A percentile compares a stretch with the other conserved stretches of the same genome.
Evolutionary conservation across 2,113 vertebrate genomes (phyloP).

Genomic region (Laticauda colubrina): DNA sequence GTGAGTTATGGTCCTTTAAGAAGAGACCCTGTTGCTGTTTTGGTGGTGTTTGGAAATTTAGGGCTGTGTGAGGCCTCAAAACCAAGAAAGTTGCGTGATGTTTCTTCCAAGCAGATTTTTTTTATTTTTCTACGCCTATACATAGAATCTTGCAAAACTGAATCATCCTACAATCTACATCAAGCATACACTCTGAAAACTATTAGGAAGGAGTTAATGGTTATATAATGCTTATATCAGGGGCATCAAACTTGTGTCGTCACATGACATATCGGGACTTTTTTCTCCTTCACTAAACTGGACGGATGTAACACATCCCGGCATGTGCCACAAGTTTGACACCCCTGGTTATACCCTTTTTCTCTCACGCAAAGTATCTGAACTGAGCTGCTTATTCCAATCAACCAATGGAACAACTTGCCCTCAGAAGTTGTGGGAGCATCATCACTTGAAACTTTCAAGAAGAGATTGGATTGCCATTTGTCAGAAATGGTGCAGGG

Average conservation of each 20-base stretch:
- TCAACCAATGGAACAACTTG: too few species aligned
- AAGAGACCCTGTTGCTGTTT: neutral
- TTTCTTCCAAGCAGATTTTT: neutral
- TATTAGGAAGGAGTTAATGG: neutral
- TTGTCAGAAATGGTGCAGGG: too few species aligned
- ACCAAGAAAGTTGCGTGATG: neutral
- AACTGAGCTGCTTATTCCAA: neutral
- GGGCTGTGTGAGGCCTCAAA: neutral
- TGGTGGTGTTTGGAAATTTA: neutral
- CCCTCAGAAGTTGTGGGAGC: too few species aligned
- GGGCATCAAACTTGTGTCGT: too few species aligned
- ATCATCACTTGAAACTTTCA: too few species aligned
- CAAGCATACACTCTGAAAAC: neutral
- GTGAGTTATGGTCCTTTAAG: neutral
- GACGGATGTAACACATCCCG: too few species aligned
- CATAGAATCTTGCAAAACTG: neutral
- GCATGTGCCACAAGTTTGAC: too few species aligned
- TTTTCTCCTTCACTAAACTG: too few species aligned
- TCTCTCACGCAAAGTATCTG: neutral
- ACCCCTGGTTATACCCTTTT: neutral
- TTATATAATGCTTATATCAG: too few species aligned
- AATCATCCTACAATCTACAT: neutral
- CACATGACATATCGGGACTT: too few species aligned
- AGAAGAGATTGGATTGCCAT: too few species aligned
- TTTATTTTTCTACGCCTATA: neutral